Percentiles rank a stretch among this genome's conserved stretches.
These are phyloP conservation scores for Gymnarchus niloticus DNA, from an alignment of 2,113 vertebrate species.

Conservation along the genomic window DNA sequence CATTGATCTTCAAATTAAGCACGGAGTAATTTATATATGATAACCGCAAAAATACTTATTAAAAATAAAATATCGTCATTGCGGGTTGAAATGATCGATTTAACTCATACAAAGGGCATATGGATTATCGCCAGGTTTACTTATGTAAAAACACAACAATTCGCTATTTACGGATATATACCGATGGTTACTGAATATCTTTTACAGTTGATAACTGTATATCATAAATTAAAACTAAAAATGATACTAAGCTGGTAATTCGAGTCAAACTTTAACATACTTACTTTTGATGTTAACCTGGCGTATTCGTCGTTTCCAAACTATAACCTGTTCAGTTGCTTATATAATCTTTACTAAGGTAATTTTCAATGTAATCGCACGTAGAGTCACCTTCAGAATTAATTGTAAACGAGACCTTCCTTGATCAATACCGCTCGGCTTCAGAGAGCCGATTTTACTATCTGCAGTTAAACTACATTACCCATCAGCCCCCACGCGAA, in stretches of 20 bases:
- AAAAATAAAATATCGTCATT: not conserved
- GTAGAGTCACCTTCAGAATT: not conserved
- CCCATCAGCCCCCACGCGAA: not conserved
- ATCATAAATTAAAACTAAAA: too few relatives aligned
- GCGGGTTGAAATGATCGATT: not conserved
- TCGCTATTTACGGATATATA: not conserved
- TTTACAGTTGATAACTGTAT: not conserved
- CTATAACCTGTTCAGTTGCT: not conserved
- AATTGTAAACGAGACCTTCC: not conserved
- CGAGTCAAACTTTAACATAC: too few relatives aligned
- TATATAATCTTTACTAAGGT: not conserved
- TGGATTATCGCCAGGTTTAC: too few relatives aligned
- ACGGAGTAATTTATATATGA: not conserved
- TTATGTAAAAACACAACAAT: too few relatives aligned
- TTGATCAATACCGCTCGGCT: not conserved
- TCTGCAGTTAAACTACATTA: not conserved
- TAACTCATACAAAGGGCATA: not conserved
- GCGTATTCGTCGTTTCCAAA: not conserved
- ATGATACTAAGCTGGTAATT: too few relatives aligned
- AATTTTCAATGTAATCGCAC: not conserved
- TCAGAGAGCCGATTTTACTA: not conserved
- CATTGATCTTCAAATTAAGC: too few relatives aligned
- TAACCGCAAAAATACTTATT: not conserved
- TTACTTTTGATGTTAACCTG: not conserved
- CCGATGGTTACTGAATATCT: not conserved